phyloP scores from a whole-genome alignment of 1,140 invertebrate genomes.

The Elysia chlorotica region DNA sequence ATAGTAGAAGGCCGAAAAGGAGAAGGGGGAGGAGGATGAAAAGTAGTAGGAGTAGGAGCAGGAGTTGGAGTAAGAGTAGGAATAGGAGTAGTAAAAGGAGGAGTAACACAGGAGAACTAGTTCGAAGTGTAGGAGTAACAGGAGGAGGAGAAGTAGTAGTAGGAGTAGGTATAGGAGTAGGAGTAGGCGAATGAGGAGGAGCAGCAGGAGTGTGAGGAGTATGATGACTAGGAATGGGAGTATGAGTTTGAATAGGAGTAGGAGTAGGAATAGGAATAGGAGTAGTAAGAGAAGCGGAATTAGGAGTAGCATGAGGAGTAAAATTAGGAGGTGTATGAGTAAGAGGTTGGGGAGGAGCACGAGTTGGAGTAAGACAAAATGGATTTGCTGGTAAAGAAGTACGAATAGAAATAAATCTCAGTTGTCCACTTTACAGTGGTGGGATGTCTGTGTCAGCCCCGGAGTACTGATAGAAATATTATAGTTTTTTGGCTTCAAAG shows the following conservation, averaged over 20 bases:
- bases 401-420: too few relatives aligned
- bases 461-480: too few relatives aligned
- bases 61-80: not conserved
- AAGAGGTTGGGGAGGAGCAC: not conserved
- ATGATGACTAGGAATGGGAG: not conserved
- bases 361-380: too few relatives aligned
- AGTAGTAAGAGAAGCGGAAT: not conserved
- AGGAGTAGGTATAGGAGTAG: not conserved
- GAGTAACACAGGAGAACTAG: not conserved
- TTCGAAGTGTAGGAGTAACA: not conserved
- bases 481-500: too few relatives aligned
- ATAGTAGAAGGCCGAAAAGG: not conserved
- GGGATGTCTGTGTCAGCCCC: too few relatives aligned
- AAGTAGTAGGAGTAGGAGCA: not conserved
- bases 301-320: slow-evolving; percentile 1
- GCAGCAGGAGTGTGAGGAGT: not conserved
- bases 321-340: slow-evolving; percentile 6
- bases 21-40: too few relatives aligned
- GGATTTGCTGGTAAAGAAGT: too few relatives aligned
- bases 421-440: too few relatives aligned
- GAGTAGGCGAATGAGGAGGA: not conserved
- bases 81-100: not conserved
- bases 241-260: not conserved
- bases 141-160: too few relatives aligned
- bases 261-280: slow-evolving; percentile 3